Evolutionary conservation across 2,113 vertebrate species (phyloP).

Genomic region (Peromyscus polionotus): DNA sequence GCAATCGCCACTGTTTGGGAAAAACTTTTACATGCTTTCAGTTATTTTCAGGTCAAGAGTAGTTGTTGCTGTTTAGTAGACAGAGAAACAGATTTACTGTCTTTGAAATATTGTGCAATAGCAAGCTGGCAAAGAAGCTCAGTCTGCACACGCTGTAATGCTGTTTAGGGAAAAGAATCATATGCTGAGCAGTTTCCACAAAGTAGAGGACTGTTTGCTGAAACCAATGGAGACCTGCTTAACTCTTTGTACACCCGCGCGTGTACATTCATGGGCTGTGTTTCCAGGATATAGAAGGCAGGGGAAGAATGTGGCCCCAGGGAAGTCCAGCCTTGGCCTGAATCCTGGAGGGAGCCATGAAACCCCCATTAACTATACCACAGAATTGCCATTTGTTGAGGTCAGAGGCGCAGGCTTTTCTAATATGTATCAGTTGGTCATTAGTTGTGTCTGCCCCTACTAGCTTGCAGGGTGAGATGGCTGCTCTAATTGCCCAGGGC

Average conservation of each 20-base stretch:
- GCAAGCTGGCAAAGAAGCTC: constrained; percentile 53
- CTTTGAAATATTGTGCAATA: constrained; percentile 65
- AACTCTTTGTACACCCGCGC: constrained; percentile 13
- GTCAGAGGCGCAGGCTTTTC: too few relatives aligned
- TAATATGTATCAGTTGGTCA: background rate
- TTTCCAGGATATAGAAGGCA: background rate
- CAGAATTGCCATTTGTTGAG: background rate
- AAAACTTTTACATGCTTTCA: constrained; percentile 52
- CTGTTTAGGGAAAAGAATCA: constrained; percentile 65
- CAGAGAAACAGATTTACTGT: constrained; percentile 40
- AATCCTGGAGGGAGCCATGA: background rate
- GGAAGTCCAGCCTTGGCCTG: background rate
- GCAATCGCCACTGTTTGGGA: constrained; percentile 14
- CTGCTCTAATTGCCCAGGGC: background rate
- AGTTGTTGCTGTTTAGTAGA: constrained; percentile 62
- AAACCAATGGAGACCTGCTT: background rate
- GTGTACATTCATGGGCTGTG: background rate
- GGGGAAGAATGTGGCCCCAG: too few relatives aligned
- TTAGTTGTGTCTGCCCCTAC: background rate
- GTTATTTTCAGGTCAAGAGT: constrained; percentile 60
- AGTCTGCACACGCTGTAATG: constrained; percentile 49
- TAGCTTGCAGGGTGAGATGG: background rate
- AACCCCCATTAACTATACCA: background rate
- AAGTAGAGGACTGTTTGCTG: constrained; percentile 37
- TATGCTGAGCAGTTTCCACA: constrained; percentile 28